phyloP scores from a whole-genome alignment of 1,140 invertebrate species.

The Drosophila bifasciata region DNA sequence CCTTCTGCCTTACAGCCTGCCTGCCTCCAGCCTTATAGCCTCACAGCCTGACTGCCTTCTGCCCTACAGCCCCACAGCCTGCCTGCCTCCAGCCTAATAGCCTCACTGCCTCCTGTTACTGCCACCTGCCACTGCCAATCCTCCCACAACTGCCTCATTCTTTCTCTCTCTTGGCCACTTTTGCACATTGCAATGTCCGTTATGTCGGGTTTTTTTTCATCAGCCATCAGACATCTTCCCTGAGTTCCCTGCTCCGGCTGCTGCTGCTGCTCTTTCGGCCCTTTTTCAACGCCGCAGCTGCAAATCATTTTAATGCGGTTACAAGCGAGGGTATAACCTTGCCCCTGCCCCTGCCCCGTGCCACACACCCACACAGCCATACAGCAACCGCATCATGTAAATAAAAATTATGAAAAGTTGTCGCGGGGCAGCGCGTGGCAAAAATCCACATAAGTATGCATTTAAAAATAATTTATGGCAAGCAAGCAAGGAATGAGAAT shows the following conservation, averaged over 20 bases:
- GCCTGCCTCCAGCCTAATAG: too few species aligned
- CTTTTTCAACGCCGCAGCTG: conserved; percentile 13
- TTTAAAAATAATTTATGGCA: conserved; percentile 72
- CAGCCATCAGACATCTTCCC: conserved; percentile 14
- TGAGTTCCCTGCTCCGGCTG: too few species aligned
- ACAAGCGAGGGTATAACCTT: conserved; percentile 5
- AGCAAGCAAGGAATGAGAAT: conserved; percentile 29
- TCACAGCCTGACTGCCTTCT: too few species aligned
- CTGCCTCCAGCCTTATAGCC: too few species aligned
- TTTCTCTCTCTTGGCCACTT: too few species aligned
- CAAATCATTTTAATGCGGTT: conserved; percentile 64
- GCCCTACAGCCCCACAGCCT: too few species aligned
- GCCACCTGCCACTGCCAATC: too few species aligned
- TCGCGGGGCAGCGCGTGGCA: conserved; percentile 58
- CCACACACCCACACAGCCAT: neutral
- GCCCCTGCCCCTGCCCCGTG: conserved; percentile 1
- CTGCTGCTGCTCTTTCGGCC: too few species aligned
- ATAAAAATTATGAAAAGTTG: conserved; percentile 71
- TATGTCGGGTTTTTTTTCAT: neutral
- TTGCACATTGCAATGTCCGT: too few species aligned
- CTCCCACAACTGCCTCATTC: too few species aligned
- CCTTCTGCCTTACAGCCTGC: too few species aligned
- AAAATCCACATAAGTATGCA: conserved; percentile 73
- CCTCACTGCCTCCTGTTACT: too few species aligned
- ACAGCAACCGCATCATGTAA: conserved; percentile 50